Percentiles rank a stretch among this genome's conserved stretches.
These are phyloP conservation scores for Seladonia tumulorum DNA, from an alignment of 2,888 invertebrate genomes.

Conservation along the genomic window DNA sequence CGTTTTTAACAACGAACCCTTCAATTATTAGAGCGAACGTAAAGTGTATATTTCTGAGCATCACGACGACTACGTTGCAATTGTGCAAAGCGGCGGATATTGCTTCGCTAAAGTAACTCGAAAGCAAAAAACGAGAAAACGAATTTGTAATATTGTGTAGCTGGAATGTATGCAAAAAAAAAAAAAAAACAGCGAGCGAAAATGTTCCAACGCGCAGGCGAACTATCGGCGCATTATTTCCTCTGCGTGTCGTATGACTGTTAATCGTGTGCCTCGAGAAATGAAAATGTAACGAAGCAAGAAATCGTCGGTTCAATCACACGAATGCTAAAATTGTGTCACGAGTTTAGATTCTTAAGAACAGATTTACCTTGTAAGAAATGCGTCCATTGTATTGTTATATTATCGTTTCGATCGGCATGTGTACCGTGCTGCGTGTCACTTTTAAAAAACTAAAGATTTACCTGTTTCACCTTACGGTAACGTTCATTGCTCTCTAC, in stretches of 20 bases:
- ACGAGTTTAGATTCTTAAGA: conserved; percentile 53
- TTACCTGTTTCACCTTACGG: conserved; percentile 53
- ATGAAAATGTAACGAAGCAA: background rate
- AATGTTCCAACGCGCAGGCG: conserved; percentile 34
- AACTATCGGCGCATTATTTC: conserved; percentile 41
- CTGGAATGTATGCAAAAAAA: conserved; percentile 27
- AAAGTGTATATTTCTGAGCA: conserved; percentile 44
- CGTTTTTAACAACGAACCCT: conserved; percentile 18
- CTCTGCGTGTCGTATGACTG: conserved; percentile 35
- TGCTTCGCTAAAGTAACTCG: conserved; percentile 28
- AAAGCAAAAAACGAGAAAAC: conserved; percentile 11
- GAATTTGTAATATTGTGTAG: conserved; percentile 56
- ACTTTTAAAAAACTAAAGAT: conserved; percentile 35
- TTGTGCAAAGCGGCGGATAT: background rate
- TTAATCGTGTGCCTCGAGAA: conserved; percentile 28
- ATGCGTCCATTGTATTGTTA: conserved; percentile 54
- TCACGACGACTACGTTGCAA: conserved; percentile 20
- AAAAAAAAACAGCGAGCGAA: conserved; percentile 49
- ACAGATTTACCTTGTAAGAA: conserved; percentile 47
- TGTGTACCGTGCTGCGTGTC: conserved; percentile 44
- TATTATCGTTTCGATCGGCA: conserved; percentile 42
- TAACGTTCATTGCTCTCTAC: conserved; percentile 61
- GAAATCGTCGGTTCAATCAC: conserved; percentile 45
- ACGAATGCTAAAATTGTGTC: conserved; percentile 25
- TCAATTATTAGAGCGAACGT: conserved; percentile 46